Evolutionary conservation across 1,140 invertebrate genomes (phyloP).

Genomic region (Pachypeltis micranthus): DNA sequence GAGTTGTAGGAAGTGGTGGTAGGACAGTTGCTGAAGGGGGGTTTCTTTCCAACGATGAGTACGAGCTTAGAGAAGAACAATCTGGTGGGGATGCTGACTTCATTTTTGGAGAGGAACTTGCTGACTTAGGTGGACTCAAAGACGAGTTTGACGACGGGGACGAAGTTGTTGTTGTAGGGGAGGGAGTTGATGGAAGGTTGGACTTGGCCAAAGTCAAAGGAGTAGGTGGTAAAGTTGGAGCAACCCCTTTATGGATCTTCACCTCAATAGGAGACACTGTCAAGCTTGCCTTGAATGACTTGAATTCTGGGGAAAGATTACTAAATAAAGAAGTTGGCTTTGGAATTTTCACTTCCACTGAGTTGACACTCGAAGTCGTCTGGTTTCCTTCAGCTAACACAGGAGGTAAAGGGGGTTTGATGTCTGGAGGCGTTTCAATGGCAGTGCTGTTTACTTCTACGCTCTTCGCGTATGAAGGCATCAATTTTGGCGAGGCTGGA

Average conservation of each 20-base stretch:
- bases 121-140: constrained; percentile 1
- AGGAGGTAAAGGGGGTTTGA: too few relatives aligned
- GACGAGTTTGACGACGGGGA: not conserved
- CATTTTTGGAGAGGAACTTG: too few relatives aligned
- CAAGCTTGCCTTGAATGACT: not conserved
- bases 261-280: not conserved
- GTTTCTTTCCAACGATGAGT: constrained; percentile 8
- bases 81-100: too few relatives aligned
- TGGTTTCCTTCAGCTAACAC: too few relatives aligned
- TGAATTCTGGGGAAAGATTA: not conserved
- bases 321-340: not conserved
- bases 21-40: not conserved
- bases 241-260: not conserved
- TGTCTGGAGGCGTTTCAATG: too few relatives aligned
- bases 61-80: too few relatives aligned
- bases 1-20: not conserved
- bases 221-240: constrained; percentile 13
- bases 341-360: not conserved
- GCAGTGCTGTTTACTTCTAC: too few relatives aligned
- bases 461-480: too few relatives aligned
- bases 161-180: constrained; percentile 3
- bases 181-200: constrained; percentile 37
- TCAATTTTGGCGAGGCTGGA: too few relatives aligned
- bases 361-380: too few relatives aligned
- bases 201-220: constrained; percentile 19